Evolutionary conservation across 2,797 vertebrate species (phyloP), one percentile per base, ranked within the genome.

Genomic region (Pempheris klunzingeri): DNA sequence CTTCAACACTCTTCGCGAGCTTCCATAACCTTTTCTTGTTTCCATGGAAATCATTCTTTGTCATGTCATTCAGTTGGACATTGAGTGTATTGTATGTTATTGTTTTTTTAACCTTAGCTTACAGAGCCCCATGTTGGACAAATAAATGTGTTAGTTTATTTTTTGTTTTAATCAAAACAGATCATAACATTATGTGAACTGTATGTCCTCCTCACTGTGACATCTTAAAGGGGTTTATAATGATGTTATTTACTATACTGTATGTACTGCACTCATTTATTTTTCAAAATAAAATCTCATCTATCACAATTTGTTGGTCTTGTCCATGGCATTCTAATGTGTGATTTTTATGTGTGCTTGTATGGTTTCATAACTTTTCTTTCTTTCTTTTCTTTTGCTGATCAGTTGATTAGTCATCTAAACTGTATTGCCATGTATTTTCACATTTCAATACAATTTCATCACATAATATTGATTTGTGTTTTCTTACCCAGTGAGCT

Each of bases 201-300:
- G 54, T 81, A 74, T 78, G 74, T 87, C 79, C 61, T 84, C 80
- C 65, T 83, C 12, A 9, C 72, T 88, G 62, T 88, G 72, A 65
- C 67, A 63, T 85, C 64, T 84, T 41, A 85, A 77, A 87, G 79
- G 10, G 74, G 12, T 78, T 78, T 32, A 67, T 58, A 71, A 73
- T 67, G 32, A 71, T 90, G 82, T 79, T 78, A n/a, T 80, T 84
- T 59, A 81, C n/a, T 86, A 77, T 78, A 74, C 74, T 88, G 80
- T 85, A 83, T 87, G 69, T 82, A 82, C 71, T 83, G 49, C 72
- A 82, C 82, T 69, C 12, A 67, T 85, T 87, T 84, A 85, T 87
- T 93, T 92, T 91, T 88, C 71, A 86, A 87, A 95, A 95, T 95
- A 95, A 95, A 95, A 90, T 80, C 17, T 85, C 92, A 94, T 93